Conservation (phyloP, 2,888 invertebrate genomes). For the Archips xylosteana region DNA sequence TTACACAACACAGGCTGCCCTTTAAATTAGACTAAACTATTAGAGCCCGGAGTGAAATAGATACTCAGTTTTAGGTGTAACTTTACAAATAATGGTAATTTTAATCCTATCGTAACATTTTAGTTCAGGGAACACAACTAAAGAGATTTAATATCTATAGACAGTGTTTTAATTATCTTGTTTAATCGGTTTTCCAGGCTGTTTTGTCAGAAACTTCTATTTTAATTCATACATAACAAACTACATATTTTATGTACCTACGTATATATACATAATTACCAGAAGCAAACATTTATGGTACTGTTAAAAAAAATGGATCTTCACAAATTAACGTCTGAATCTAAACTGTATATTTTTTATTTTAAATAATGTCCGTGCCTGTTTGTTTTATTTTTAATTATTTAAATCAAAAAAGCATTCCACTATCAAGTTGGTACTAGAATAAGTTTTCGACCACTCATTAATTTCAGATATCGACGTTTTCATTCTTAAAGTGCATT, state of each 20-base stretch:
- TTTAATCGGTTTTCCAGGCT: too few relatives aligned
- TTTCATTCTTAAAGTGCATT: not conserved
- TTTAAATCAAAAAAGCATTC: not conserved
- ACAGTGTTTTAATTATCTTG: too few relatives aligned
- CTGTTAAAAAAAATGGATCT: too few relatives aligned
- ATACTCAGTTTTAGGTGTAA: conserved; percentile 7
- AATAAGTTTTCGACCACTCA: too few relatives aligned
- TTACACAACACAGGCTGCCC: conserved; percentile 50
- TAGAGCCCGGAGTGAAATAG: conserved; percentile 4
- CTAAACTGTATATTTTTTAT: too few relatives aligned
- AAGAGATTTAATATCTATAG: not conserved
- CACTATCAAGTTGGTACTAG: not conserved
- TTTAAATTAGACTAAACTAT: conserved; percentile 27
- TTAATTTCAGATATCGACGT: too few relatives aligned
- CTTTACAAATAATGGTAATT: not conserved
- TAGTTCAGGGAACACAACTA: not conserved
- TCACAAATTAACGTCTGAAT: too few relatives aligned
- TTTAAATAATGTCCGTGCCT: not conserved
- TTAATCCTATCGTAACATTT: not conserved
- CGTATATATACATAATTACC: too few relatives aligned
- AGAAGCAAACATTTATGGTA: too few relatives aligned
- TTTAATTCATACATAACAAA: too few relatives aligned
- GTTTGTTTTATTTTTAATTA: not conserved
- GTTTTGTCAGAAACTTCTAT: too few relatives aligned
- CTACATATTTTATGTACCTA: too few relatives aligned